Evolutionary conservation across 2,888 invertebrate genomes (phyloP), one percentile per base, ranked within the genome.

Genomic region (Phengaris arion): DNA sequence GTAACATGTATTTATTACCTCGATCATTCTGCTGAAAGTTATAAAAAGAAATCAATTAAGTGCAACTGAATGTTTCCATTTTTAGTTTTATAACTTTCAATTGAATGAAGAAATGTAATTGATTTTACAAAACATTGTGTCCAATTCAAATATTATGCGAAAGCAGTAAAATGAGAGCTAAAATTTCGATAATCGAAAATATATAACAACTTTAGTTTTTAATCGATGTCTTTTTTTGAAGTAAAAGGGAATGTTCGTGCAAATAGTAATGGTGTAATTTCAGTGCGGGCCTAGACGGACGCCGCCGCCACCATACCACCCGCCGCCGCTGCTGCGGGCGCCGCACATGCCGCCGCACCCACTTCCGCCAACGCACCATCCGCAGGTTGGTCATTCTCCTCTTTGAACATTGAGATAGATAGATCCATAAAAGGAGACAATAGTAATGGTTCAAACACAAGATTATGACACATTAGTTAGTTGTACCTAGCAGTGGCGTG

Each of bases 231-330:
- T 79, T 75, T 81, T 81, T 81, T 77, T 83, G 79, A 75, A 75
- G 77, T 77, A 55, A 76, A 48, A 83, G 84, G 80, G 82, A 82
- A 52, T 12, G 13, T 45, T 74, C 55, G 15, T 75, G 74, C 59
- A 22, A 74, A 64, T 59, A 68, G 78, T 77, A 81, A 79, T 83
- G 80, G 84, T 84, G 55, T 69, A 79, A 83, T 86, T 87, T 79
- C 92, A 94, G 87, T 95, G 94, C 77, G 95, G 95, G 78, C 95
- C 94, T 79, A 92, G 96, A 77, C 94, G 96, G 83, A 95, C 96
- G 77, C 96, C 97, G 77, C 97, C 97, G 77, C 97, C 97, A 75
- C 97, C 97, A 22, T 97, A 97, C 87, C 96, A 96, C 77, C 94
- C 95, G 78, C 95, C 95, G 77, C 92, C 93, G 78, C 83, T 90